Base-by-base conservation (phyloP, 2,888 invertebrate species). In the Automeris io region DNA sequence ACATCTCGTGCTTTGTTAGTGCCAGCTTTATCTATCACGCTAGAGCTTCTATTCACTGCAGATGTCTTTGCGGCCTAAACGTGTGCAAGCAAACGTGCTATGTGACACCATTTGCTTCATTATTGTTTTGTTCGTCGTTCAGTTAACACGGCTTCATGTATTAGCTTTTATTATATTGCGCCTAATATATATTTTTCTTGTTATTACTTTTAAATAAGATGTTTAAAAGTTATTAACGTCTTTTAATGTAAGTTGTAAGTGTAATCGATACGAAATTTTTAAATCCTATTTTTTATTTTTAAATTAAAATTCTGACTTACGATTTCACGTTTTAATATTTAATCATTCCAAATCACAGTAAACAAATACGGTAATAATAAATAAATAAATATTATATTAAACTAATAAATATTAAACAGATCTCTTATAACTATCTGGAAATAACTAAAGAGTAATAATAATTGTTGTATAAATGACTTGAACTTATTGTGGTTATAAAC, bases 11-110 rank as follows among this genome's bases (percentile, higher is more conserved):
- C 47, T 56, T 43, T 47, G 41, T 47, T 53, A 51, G 48, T 61
- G 52, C 39, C 42, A 39, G 43, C 44, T 54, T 67, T 71, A 72
- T 71, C 62, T 65, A 63, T 76, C 75, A 76, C 71, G 70, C 68
- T 49, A 53, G 48, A 38, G 52, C 50, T 59, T 51, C 51, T 47
- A 51, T 43, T 39, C 29, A 42, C 43, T 48, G 48, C 45, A 43
- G 41, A 43, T 49, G 43, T 49, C 23, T 26, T 24, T 18, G 16
- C 12, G 33, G 11, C 29, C 18, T 23, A 8, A n/a, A n/a, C 8
- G 16, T 29, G 13, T 7, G 13, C 9, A 11, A 5, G 11, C 24
- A 24, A 19, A 19, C 19, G 19, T 26, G 5, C 9, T 13, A 16
- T 29, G n/a, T 16, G 29, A 21, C 23, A 34, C 35, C 41, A 31